Evolutionary conservation across 2,888 invertebrate species (phyloP), one percentile per base, ranked within the genome.

Genomic region (Lottia gigantea): DNA sequence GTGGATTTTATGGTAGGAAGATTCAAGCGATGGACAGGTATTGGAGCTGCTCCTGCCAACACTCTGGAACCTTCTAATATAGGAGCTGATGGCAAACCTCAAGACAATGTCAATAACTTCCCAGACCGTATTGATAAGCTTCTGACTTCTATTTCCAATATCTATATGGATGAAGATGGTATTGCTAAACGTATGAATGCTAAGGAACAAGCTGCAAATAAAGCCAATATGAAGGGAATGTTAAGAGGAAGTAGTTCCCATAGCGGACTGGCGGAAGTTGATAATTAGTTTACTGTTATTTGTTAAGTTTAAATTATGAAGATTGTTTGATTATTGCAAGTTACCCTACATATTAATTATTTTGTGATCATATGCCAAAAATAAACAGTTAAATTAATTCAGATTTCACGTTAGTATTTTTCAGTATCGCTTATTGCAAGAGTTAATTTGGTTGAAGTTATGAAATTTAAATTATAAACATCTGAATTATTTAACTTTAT

Each of bases 71-170:
- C 55, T 12, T 23, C 55, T 12, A 23, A 55, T 23, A 23, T 55
- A 23, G 23, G 19, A 23, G 23, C 55, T 7, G 55, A 55, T 55
- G 55, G 12, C 11, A 55, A 55, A 14, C 23, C 76, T 19, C 55
- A 55, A 55, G 55, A 55, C 23, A 55, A 79, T 66, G 79, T 86
- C 16, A 83, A 85, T n/a, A 73, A 85, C 64, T 86, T 88, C 72
- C 86, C 87, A 0, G 83, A 83, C 62, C 84, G 87, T 69, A 85
- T 88, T 61, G 88, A 88, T 75, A 80, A 82, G 64, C 82, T 88
- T 40, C 77, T 88, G 65, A 79, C 85, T 64, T 85, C 84, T 64
- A 83, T 88, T 68, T 87, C 85, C 66, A 81, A 85, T 71, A 85
- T 86, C 63, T 88, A 88, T 76, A 85, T 85, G 76, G 85, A 86